Base-by-base conservation (phyloP, 1,140 invertebrate species). In the Brachionus rotundiformis region DNA sequence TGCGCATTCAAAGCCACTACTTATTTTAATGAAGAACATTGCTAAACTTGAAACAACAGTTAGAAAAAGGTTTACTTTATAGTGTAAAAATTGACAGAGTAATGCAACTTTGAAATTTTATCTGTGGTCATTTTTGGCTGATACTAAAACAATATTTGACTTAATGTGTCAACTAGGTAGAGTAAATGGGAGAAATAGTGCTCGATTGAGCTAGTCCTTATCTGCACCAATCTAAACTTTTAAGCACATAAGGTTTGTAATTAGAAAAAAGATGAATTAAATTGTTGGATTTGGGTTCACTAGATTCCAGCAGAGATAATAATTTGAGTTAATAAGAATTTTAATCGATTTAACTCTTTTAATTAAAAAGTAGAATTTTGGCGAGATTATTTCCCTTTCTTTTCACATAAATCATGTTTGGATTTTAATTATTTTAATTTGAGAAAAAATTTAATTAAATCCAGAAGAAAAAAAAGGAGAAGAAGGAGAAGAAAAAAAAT, bases 271-370 rank as follows among this genome's bases (percentile, higher is more conserved):
- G 31, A 31, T 2, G 10, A 73, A 41, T 41, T 36, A 36, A 68
- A 68, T 68, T 31, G 63, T 33, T 31, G 63, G 63, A 68, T 68
- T 68, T 68, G 16, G 63, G 31, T 68, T 68, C 27, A 68, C 27
- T 68, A 68, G 68, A 73, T 73, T 73, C 68, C 68, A 73, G 39
- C 68, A 73, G 68, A 41, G 68, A 73, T 73, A 73, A 73, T 73
- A 73, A 73, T 73, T 73, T 73, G 33, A 41, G 19, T 68, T 33
- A 68, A 68, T 33, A 68, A 33, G 29, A 68, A 68, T 68, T 68
- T 31, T 68, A 68, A 68, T 68, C 63, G 63, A 68, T 68, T 68
- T 68, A 68, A 68, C 63, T 68, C 31, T 49, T 49, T 49, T 49
- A 49, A 49, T 49, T 49, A 49, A 49, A 49, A 49, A 49, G 47